phyloP scores from a whole-genome alignment of 1,140 invertebrate species.

The Aphelenchoides fujianensis region DNA sequence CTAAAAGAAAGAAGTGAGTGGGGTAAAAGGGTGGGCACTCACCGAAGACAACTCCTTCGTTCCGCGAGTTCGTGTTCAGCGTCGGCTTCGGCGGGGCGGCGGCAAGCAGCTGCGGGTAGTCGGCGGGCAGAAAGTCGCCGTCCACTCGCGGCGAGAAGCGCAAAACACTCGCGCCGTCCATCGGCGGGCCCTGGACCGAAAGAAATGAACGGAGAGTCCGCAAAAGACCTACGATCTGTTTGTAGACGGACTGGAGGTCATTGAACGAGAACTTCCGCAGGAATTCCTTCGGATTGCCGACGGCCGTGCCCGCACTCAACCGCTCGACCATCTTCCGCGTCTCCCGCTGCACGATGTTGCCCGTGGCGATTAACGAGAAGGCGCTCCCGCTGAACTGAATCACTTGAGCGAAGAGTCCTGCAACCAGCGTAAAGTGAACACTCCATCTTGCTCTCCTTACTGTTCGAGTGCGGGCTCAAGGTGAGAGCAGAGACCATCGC shows the following conservation, averaged over 20 bases:
- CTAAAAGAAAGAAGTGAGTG: background rate
- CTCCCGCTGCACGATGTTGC: background rate
- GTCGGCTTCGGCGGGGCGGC: constrained; percentile 2
- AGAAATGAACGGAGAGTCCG: background rate
- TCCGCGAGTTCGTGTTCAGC: background rate
- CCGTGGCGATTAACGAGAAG: background rate
- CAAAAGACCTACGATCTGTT: background rate
- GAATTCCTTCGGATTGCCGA: background rate
- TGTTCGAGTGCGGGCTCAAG: background rate
- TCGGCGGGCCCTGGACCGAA: background rate
- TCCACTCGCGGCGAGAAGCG: constrained; percentile 10
- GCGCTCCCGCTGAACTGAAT: constrained; percentile 18
- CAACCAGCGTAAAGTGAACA: too few species aligned
- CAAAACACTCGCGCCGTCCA: constrained; percentile 7
- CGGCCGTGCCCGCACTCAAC: background rate
- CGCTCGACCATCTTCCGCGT: constrained; percentile 8
- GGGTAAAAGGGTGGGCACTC: background rate
- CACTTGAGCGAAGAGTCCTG: constrained; percentile 6
- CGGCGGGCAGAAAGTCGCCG: constrained; percentile 5
- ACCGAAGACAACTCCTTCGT: constrained; percentile 11
- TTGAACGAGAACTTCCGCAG: background rate
- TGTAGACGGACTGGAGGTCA: background rate
- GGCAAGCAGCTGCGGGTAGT: constrained; percentile 2
- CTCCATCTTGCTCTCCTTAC: too few species aligned
- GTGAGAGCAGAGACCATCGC: background rate